Percentiles rank a stretch among this genome's conserved stretches.
Conservation (phyloP, 2,113 vertebrate species). For the Crotophaga sulcirostris region DNA sequence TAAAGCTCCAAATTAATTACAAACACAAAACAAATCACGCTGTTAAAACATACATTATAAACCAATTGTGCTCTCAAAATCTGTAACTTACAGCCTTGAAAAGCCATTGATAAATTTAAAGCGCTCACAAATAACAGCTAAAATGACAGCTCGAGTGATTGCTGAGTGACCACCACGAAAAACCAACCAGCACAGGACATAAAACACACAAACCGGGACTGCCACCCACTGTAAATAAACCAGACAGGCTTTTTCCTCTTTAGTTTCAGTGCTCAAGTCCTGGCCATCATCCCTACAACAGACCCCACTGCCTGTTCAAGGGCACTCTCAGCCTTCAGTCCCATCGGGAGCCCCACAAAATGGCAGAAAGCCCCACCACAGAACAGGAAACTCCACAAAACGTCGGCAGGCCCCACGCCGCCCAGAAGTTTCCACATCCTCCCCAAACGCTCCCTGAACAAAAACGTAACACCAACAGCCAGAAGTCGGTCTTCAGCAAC, state of each 20-base stretch:
- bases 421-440: no score
- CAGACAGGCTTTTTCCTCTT: background rate
- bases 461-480: no score
- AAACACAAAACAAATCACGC: slow-evolving; percentile 74
- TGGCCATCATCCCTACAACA: background rate
- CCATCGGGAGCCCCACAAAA: no score
- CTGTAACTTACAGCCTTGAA: slow-evolving; percentile 66
- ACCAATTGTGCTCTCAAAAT: slow-evolving; percentile 73
- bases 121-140: slow-evolving; percentile 60
- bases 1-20: slow-evolving; percentile 78
- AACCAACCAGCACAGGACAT: background rate
- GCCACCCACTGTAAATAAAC: background rate
- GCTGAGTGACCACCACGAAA: slow-evolving; percentile 16
- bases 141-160: slow-evolving; percentile 39
- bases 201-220: background rate
- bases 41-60: slow-evolving; percentile 72
- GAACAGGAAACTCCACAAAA: no score
- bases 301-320: background rate
- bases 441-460: no score
- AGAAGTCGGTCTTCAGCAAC: no score
- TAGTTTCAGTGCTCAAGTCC: background rate
- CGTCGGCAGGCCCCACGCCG: no score
- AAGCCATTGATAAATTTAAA: slow-evolving; percentile 71
- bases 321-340: background rate
- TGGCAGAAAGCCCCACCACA: no score